A percentile compares a stretch with the other conserved stretches of the same genome.
Evolutionary conservation across 37 sponge, comb jelly and placozoan genomes (phyloP).

Genomic region (Haliclona indistincta): DNA sequence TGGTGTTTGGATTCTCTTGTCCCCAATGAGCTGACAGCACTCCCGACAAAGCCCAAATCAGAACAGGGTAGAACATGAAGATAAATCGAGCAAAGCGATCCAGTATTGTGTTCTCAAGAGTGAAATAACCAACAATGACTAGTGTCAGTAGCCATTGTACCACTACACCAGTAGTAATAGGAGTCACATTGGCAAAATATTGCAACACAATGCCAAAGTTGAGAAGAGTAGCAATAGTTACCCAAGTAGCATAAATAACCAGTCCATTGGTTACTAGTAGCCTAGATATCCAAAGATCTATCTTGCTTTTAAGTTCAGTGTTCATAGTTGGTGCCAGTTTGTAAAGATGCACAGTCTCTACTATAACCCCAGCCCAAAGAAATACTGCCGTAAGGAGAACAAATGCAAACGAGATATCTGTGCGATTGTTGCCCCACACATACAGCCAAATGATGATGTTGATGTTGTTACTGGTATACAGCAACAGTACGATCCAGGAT

Average conservation of each 20-base stretch:
- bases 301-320: neutral
- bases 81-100: conserved; percentile 23
- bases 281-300: conserved; percentile 5
- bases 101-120: conserved; percentile 45
- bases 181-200: neutral
- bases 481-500: conserved; percentile 3
- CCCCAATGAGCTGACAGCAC: conserved; percentile 6
- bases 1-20: neutral
- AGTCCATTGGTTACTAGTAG: conserved; percentile 34
- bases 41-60: conserved; percentile 41
- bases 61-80: conserved; percentile 37
- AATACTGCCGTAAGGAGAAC: conserved; percentile 12
- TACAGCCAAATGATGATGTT: conserved; percentile 44
- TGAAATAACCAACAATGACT: conserved; percentile 8
- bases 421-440: conserved; percentile 30
- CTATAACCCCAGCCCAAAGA: neutral
- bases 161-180: conserved; percentile 9
- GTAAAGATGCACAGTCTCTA: neutral
- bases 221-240: conserved; percentile 11
- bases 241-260: conserved; percentile 26
- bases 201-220: conserved; percentile 27
- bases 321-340: neutral
- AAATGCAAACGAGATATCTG: conserved; percentile 33
- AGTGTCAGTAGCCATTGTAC: neutral
- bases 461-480: conserved; percentile 13